A percentile compares a stretch with the other conserved stretches of the same genome.
Conservation (phyloP, 2,888 invertebrate species). For the Eilema sororculum region DNA sequence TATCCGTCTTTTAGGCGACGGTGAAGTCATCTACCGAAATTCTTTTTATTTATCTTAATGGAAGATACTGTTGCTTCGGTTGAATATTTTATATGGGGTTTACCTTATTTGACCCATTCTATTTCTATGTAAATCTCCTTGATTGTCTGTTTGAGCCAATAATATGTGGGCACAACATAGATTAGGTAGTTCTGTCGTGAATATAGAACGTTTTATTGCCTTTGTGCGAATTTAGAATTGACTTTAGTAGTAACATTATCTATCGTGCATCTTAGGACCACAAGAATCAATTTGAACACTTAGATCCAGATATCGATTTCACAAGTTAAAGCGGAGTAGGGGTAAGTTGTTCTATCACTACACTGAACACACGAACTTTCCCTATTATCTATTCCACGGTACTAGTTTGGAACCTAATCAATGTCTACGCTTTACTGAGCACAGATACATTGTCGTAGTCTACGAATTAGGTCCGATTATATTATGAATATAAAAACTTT, state of each 20-base stretch:
- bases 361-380: constrained; percentile 49
- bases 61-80: neutral
- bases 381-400: constrained; percentile 55
- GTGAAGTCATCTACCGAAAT: too few relatives aligned
- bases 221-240: too few relatives aligned
- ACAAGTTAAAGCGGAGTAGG: constrained; percentile 31
- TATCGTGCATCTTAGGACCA: constrained; percentile 33
- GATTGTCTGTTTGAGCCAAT: neutral
- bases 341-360: constrained; percentile 22
- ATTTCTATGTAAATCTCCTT: neutral
- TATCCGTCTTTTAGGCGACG: too few relatives aligned
- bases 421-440: constrained; percentile 45
- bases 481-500: neutral
- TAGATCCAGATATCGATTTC: constrained; percentile 36
- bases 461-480: neutral
- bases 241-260: too few relatives aligned
- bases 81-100: neutral
- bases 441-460: neutral
- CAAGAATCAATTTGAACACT: constrained; percentile 38
- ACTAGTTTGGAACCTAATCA: constrained; percentile 62
- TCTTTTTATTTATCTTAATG: neutral
- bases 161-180: too few relatives aligned
- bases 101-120: neutral
- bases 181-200: too few relatives aligned
- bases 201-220: too few relatives aligned